These are phyloP conservation scores for Cerastis leucographa DNA, from an alignment of 2,888 invertebrate species.

Conservation along the genomic window DNA sequence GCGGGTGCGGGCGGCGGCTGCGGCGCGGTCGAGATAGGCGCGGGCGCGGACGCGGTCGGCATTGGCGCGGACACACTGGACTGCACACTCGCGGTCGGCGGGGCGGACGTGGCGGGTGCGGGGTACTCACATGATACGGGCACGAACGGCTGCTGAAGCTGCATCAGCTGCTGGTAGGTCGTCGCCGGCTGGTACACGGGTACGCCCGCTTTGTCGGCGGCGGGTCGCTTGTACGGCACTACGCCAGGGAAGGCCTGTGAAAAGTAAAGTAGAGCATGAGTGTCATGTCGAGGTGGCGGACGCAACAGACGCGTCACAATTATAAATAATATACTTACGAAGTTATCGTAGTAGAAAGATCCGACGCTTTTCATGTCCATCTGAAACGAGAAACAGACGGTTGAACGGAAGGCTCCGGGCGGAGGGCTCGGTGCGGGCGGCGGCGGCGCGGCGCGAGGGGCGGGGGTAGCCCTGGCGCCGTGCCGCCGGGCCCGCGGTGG, in stretches of 20 bases:
- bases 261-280: constrained; percentile 53
- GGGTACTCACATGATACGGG: constrained; percentile 99
- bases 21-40: constrained; percentile 71
- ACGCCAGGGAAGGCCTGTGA: constrained; percentile 97
- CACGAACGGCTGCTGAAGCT: constrained; percentile 98
- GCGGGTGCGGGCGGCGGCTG: constrained; percentile 89
- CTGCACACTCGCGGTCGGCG: constrained; percentile 91
- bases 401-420: constrained; percentile 78
- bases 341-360: constrained; percentile 98
- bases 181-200: constrained; percentile 98
- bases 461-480: constrained; percentile 77
- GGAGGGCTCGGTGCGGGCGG: constrained; percentile 79
- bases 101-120: constrained; percentile 92
- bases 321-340: constrained; percentile 93
- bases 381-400: constrained; percentile 93
- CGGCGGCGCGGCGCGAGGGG: constrained; percentile 82
- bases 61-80: constrained; percentile 80
- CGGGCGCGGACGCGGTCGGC: constrained; percentile 85
- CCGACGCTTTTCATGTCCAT: constrained; percentile 99
- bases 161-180: constrained; percentile 98
- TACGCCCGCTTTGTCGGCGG: constrained; percentile 98
- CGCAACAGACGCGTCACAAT: constrained; percentile 21
- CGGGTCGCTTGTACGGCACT: constrained; percentile 98
- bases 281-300: constrained; percentile 1
- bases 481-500: constrained; percentile 74